Evolutionary conservation across 2,888 invertebrate species (phyloP).

Genomic region (Aproaerema taeniolella): DNA sequence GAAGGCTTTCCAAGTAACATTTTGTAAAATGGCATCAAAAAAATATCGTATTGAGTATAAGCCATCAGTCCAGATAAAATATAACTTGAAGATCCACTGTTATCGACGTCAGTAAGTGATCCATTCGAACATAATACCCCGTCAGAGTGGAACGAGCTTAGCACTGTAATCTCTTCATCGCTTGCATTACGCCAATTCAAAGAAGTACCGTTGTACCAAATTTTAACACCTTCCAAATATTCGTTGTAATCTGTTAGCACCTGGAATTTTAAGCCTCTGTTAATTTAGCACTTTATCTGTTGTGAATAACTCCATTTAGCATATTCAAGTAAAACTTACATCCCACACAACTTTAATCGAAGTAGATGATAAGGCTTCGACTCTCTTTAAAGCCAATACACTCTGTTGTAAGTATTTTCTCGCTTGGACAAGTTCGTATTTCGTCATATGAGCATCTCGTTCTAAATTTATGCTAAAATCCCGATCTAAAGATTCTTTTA

Average conservation of each 20-base stretch:
- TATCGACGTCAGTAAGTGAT: constrained; percentile 82
- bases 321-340: constrained; percentile 65
- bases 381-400: constrained; percentile 84
- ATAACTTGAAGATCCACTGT: constrained; percentile 84
- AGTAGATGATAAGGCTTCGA: constrained; percentile 83
- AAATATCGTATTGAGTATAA: constrained; percentile 93
- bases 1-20: constrained; percentile 94
- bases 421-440: constrained; percentile 87
- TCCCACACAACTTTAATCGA: constrained; percentile 90
- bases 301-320: constrained; percentile 6
- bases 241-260: constrained; percentile 73
- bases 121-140: constrained; percentile 71
- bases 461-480: constrained; percentile 51
- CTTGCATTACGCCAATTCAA: constrained; percentile 64
- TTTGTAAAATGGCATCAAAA: constrained; percentile 92
- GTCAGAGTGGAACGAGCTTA: constrained; percentile 46
- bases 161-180: constrained; percentile 44
- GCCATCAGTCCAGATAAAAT: constrained; percentile 87
- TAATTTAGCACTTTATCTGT: constrained; percentile 4
- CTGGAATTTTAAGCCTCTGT: no score
- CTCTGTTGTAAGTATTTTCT: constrained; percentile 87
- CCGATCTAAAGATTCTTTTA: constrained; percentile 47
- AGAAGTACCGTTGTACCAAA: constrained; percentile 73
- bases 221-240: constrained; percentile 83
- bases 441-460: constrained; percentile 75